Base-by-base conservation (phyloP, 2,888 invertebrate genomes). In the Acleris emargana region DNA sequence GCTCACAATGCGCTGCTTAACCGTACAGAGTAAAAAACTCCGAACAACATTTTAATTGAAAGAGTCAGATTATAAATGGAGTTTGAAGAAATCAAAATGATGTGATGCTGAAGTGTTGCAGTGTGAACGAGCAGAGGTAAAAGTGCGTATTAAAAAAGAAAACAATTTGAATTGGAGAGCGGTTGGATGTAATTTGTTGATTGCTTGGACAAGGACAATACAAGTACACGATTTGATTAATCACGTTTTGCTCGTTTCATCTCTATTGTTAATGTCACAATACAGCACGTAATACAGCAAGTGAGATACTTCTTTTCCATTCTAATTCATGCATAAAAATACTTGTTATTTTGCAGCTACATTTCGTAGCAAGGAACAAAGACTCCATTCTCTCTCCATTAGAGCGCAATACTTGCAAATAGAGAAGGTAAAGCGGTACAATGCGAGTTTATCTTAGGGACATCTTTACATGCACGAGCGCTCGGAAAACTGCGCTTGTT, bases 121-220 rank as follows among this genome's bases (percentile, higher is more conserved):
- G 57, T 73, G 67, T 76, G 75, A 66, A 72, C 64, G 70, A 38
- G 67, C 22, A 67, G 69, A 72, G 68, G 78, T 73, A 72, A 77
- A 76, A 77, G 70, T 73, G 73, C 71, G 71, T 75, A 81, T 83
- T 84, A 83, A 81, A 83, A 82, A 76, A 76, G 38, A 78, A 67
- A 71, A 75, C 77, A 76, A 80, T 84, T 80, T 81, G 79, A 80
- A 77, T 77, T 76, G 77, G 73, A 78, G 78, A 69, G 74, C 71
- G 71, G 72, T 71, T 68, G 70, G 75, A 76, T 79, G 76, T 78
- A 80, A 82, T 84, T 76, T 80, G 68, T 72, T 76, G 82, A 85
- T 83, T 80, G 80, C 71, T 66, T 70, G 63, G 69, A 62, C 50
- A 55, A 62, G 69, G 47, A 42, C 45, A 22, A 64, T 50, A 57